These are phyloP conservation scores for Tetragonisca angustula DNA, from an alignment of 2,888 invertebrate genomes.

Conservation along the genomic window DNA sequence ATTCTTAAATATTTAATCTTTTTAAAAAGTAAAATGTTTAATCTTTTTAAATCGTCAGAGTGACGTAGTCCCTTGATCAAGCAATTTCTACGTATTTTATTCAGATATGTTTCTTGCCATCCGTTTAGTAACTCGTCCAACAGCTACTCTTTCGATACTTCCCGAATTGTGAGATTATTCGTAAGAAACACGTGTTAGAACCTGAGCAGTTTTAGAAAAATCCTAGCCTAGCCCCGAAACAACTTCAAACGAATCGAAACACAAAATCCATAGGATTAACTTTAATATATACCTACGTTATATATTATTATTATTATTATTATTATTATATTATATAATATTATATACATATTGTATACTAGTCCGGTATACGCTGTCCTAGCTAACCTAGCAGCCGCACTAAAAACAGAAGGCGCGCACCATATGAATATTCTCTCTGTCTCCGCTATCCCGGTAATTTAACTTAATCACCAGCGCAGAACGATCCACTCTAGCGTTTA, in stretches of 20 bases:
- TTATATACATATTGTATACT: conserved; percentile 76
- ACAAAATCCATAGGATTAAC: conserved; percentile 45
- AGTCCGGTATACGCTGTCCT: conserved; percentile 82
- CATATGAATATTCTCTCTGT: conserved; percentile 31
- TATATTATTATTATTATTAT: conserved; percentile 32
- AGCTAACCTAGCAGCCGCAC: conserved; percentile 70
- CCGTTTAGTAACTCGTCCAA: background rate
- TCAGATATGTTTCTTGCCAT: conserved; percentile 29
- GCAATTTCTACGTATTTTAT: background rate
- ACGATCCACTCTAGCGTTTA: conserved; percentile 68
- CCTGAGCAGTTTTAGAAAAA: conserved; percentile 35
- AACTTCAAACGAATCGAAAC: conserved; percentile 45
- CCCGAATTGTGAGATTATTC: background rate
- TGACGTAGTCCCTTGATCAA: background rate
- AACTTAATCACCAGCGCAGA: conserved; percentile 62
- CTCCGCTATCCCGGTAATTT: conserved; percentile 51
- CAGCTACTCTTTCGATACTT: background rate
- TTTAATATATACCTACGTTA: conserved; percentile 44
- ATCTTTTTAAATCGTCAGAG: background rate
- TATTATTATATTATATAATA: conserved; percentile 41
- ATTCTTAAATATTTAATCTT: background rate
- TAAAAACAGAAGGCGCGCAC: conserved; percentile 39
- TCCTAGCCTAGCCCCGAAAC: conserved; percentile 33
- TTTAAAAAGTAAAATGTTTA: background rate
- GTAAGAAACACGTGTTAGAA: conserved; percentile 31